Base-by-base conservation (phyloP, 1,140 invertebrate genomes). In the Ephestia elutella region DNA sequence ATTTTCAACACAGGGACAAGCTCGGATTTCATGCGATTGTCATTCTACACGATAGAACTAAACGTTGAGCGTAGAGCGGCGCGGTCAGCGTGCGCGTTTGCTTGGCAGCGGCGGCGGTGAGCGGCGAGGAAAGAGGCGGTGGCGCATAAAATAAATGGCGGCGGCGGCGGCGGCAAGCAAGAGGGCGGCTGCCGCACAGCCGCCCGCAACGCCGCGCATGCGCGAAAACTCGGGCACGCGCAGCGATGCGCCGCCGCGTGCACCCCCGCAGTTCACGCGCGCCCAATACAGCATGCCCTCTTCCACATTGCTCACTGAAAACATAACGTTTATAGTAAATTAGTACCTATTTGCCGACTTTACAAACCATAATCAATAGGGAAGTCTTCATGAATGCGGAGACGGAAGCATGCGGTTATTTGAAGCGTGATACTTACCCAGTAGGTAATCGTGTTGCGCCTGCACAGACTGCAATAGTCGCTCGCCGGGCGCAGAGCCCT, bases 241-340 rank as follows among this genome's bases (percentile, higher is more conserved):
- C 63, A 78, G 58, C 57, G 60, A 62, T 19, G 68, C 76, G 17
- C 65, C 71, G 54, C 73, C 73, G 20, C 68, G 61, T 51, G 63
- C 63, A n/a, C 65, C 68, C 44, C 58, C 49, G 66, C 82, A 85
- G 54, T 66, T 51, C 70, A 85, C 82, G 28, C 66, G 64, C 61
- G 74, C 78, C 77, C 72, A 75, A 65, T 85, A 85, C 10, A 56
- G 66, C 57, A 30, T 74, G 53, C 82, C 82, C 60, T 85, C 80
- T 62, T 75, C 72, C 57, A 78, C 67, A 18, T 64, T 71, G 35
- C 64, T 68, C 59, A 82, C 78, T 81, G 71, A 38, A 62, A 9
- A 56, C 54, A 59, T 11, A 48, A 53, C 2, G 2, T 32, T n/a
- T n/a, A n/a, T n/a, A 3, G 59, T 9, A 5, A n/a, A 1, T 11